Base-by-base conservation (phyloP, 1,140 invertebrate species). In the Sesamia nonagrioides region DNA sequence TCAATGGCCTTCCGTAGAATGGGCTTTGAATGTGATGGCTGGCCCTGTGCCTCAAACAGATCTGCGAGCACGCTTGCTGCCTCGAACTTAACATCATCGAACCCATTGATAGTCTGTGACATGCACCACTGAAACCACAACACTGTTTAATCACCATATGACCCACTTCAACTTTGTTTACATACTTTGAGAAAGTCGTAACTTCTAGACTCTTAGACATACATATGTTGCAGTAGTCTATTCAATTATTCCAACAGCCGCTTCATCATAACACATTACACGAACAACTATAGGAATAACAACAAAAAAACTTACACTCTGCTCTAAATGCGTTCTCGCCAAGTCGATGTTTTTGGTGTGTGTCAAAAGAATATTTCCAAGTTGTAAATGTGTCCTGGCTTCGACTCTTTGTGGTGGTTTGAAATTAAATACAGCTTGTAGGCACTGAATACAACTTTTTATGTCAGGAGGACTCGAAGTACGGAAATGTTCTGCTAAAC, bases 81-180 rank as follows among this genome's bases (percentile, higher is more conserved):
- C 95, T 99, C 98, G 95, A 99, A 99, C 93, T 98, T 98, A 4
- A 99, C 98, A 95, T 99, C 98, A 93, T 99, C 98, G 90, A 99
- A 98, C 11, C 96, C 97, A 93, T 97, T 97, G 85, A 97, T 98
- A 84, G 96, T 97, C 95, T 97, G 97, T 81, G 98, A 98, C 18
- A 99, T 95, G 78, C 96, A 96, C 98, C 98, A 99, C 98, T 98
- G 95, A 96, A 94, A 92, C 82, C 91, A 95, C 91, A 94, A 93
- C 89, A 93, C 69, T 69, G 37, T 52, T 58, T 52, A 66, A 40
- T 74, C 45, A 74, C 76, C 71, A 87, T 82, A 90, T 92, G 88
- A 91, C 87, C 87, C 88, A 92, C 85, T 91, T 94, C 83, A 52
- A 85, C 75, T 85, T 82, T 92, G 90, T 92, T 92, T 92, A 92